Base-by-base conservation (phyloP, 2,113 vertebrate genomes). In the Campylomormyrus tamandua region DNA sequence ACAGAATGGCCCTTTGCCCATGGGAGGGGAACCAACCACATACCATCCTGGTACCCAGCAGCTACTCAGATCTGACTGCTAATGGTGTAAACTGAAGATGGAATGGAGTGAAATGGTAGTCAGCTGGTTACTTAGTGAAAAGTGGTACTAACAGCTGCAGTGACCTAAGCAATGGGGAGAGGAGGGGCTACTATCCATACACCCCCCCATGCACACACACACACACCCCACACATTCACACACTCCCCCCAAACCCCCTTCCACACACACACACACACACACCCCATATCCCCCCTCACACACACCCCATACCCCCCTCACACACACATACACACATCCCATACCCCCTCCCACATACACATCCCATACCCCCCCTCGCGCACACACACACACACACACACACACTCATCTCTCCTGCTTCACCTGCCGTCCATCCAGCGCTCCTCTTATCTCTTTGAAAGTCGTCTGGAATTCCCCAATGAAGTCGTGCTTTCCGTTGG, bases 401-500 rank as follows among this genome's bases (percentile, higher is more conserved):
- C 17, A 46, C 35, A 11, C 35, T 5, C 27, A 4, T 42, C 11
- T 13, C 48, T 85, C 48, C 9, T 5, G 11, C 21, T n/a, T 50
- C 92, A 98, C 98, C 97, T 99, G 98, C 92, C 97, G 97, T 74
- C 98, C 98, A 93, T 99, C 98, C 96, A 98, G 96, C 24, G 97
- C 98, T 83, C 93, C 90, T 93, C 95, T 95, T 97, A 98, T 96
- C 92, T 99, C 98, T 92, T 98, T 98, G 94, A 97, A 99, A 0
- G 97, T 99, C 0, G 98, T 98, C 92, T 96, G 97, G 93, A 98
- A 99, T 93, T 99, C 98, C 91, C 98, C 98, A 87, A 99, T 99
- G 92, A 99, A 99, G 95, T 99, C 98, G 9, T 99, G 98, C 89
- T 99, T 99, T 58, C 98, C 98, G 0, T 99, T 99, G 90, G 98